Conservation (phyloP, 2,797 vertebrate genomes). For the Pipistrellus pygmaeus region DNA sequence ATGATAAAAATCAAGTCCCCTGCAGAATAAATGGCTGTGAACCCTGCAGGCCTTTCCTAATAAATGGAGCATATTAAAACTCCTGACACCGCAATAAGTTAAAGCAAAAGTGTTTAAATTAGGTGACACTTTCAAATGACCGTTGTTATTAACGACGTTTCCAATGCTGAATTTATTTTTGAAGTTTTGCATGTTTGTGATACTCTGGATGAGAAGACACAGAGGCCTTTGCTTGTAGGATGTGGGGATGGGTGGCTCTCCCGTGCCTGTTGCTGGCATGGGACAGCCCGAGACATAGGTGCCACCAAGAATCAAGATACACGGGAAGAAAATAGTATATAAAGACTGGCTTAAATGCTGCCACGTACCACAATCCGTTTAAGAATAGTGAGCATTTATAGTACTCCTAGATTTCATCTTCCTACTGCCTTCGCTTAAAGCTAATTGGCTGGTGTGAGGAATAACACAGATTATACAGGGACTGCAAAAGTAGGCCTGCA, state of each 20-base stretch:
- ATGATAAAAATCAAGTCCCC: slow-evolving; percentile 74
- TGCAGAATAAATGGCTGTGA: slow-evolving; percentile 83
- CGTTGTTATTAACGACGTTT: slow-evolving; percentile 81
- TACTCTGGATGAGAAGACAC: background rate
- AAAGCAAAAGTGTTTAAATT: slow-evolving; percentile 84
- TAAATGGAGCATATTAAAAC: slow-evolving; percentile 86
- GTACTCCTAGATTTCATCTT: slow-evolving; percentile 50
- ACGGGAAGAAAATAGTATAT: background rate
- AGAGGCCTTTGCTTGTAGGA: background rate
- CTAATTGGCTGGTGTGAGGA: slow-evolving; percentile 48
- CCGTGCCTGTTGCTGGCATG: background rate
- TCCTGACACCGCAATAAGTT: slow-evolving; percentile 84
- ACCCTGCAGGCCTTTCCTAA: slow-evolving; percentile 85
- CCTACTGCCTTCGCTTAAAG: slow-evolving; percentile 8
- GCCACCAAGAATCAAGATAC: background rate
- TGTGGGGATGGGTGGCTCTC: background rate
- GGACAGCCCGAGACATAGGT: background rate
- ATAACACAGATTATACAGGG: background rate
- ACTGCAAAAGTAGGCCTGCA: no score
- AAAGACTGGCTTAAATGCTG: slow-evolving; percentile 8
- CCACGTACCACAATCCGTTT: background rate
- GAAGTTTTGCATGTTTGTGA: slow-evolving; percentile 76
- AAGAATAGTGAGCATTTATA: slow-evolving; percentile 57
- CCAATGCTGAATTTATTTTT: slow-evolving; percentile 80
- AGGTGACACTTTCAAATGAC: slow-evolving; percentile 83